A percentile compares a stretch with the other conserved stretches of the same genome.
phyloP scores from a whole-genome alignment of 2,797 vertebrate genomes.

The Enoplosus armatus region DNA sequence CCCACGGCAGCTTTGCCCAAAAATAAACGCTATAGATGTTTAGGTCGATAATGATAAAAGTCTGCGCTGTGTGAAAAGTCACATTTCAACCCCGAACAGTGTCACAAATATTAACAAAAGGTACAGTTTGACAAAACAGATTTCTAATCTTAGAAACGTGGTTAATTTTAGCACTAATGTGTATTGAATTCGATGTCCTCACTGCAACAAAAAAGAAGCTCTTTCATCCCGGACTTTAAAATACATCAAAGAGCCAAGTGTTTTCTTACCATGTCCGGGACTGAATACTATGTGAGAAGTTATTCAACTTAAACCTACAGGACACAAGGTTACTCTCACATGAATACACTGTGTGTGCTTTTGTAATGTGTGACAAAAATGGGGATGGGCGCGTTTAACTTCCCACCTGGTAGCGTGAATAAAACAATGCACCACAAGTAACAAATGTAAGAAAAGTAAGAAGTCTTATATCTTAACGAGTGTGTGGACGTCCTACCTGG shows the following conservation, averaged over 20 bases:
- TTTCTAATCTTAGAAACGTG: slow-evolving; percentile 64
- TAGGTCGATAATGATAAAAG: slow-evolving; percentile 30
- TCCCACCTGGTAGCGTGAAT: not conserved
- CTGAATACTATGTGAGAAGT: not conserved
- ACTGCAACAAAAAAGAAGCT: not conserved
- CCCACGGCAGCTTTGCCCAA: slow-evolving; percentile 12
- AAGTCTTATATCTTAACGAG: not conserved
- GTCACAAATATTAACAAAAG: slow-evolving; percentile 21
- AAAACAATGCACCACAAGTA: not conserved
- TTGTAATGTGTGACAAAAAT: not conserved
- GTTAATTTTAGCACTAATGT: slow-evolving; percentile 28
- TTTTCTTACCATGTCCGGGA: not conserved
- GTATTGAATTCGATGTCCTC: not conserved
- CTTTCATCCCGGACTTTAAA: not conserved
- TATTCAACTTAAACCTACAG: not conserved
- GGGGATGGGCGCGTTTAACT: not conserved
- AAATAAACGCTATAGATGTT: slow-evolving; percentile 48
- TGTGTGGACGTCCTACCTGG: slow-evolving; percentile 78
- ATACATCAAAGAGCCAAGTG: not conserved
- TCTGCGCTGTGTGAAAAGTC: slow-evolving; percentile 10
- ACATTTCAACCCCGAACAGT: slow-evolving; percentile 14
- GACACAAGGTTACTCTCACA: not conserved
- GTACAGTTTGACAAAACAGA: slow-evolving; percentile 20
- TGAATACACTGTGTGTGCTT: not conserved
- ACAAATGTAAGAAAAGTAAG: not conserved